Conservation (phyloP, 2,888 invertebrate genomes). For the Drosophila rubida region DNA sequence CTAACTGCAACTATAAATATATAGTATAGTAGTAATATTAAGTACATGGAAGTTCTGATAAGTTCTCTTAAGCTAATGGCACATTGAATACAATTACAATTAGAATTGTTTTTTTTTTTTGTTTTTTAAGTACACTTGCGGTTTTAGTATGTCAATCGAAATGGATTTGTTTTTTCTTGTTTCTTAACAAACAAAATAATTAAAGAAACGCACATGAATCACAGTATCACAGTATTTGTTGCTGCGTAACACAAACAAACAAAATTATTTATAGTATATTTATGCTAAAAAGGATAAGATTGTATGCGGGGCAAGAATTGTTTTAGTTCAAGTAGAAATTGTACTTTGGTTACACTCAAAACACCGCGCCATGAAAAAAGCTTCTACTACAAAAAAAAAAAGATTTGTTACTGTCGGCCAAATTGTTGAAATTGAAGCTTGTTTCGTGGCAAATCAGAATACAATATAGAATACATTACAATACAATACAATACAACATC, state of each 20-base stretch:
- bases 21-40: conserved; percentile 18
- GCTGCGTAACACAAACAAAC: conserved; percentile 39
- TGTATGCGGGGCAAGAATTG: conserved; percentile 47
- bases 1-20: background rate
- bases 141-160: conserved; percentile 19
- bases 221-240: conserved; percentile 64
- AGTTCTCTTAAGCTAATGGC: conserved; percentile 71
- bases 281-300: conserved; percentile 17
- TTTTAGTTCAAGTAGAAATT: conserved; percentile 39
- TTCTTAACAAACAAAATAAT: conserved; percentile 2
- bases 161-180: conserved; percentile 10
- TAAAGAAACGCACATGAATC: conserved; percentile 28
- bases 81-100: conserved; percentile 71
- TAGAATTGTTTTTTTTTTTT: conserved; percentile 24
- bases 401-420: too few species aligned
- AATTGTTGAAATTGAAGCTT: too few species aligned
- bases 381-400: too few species aligned
- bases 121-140: conserved; percentile 76
- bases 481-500: too few species aligned
- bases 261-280: conserved; percentile 21
- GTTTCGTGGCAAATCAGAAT: too few species aligned
- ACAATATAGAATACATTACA: too few species aligned
- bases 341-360: conserved; percentile 61
- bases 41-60: conserved; percentile 49
- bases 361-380: too few species aligned